Conservation (phyloP, 2,113 vertebrate genomes). For the Mustela nigripes region DNA sequence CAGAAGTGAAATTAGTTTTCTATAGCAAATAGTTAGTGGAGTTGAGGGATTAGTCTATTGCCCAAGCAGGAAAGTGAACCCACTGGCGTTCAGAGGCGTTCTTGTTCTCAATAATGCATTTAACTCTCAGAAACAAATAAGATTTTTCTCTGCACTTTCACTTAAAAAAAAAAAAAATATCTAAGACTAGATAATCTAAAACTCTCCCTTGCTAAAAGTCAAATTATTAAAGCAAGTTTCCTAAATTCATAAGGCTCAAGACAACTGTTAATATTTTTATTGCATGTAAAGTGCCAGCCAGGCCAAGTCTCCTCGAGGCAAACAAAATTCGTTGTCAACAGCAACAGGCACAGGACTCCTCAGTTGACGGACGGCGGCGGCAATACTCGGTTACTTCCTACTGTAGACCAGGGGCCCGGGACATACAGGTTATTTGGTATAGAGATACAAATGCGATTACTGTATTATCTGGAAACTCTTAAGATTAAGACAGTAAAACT, state of each 20-base stretch:
- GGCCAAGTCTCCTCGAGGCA: not conserved
- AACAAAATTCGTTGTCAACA: not conserved
- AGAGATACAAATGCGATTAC: not conserved
- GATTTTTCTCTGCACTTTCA: constrained; percentile 81
- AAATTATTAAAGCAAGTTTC: constrained; percentile 62
- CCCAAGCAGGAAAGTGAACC: constrained; percentile 82
- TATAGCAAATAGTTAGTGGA: constrained; percentile 86
- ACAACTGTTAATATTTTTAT: constrained; percentile 40
- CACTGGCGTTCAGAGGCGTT: constrained; percentile 82
- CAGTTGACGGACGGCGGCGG: not conserved
- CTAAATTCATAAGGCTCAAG: constrained; percentile 54
- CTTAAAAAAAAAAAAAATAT: not conserved
- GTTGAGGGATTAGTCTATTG: constrained; percentile 83
- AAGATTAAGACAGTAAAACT: not conserved
- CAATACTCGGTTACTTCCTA: not conserved
- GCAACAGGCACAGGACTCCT: not conserved
- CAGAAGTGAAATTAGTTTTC: constrained; percentile 88
- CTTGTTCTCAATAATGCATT: constrained; percentile 84
- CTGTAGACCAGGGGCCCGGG: not conserved
- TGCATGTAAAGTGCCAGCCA: not conserved
- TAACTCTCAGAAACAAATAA: constrained; percentile 81
- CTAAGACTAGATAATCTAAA: constrained; percentile 64
- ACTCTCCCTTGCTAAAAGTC: constrained; percentile 59
- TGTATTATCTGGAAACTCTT: not conserved
- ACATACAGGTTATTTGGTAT: not conserved